Conservation (phyloP, 1,140 invertebrate genomes). For the Sarcophaga bullata region DNA sequence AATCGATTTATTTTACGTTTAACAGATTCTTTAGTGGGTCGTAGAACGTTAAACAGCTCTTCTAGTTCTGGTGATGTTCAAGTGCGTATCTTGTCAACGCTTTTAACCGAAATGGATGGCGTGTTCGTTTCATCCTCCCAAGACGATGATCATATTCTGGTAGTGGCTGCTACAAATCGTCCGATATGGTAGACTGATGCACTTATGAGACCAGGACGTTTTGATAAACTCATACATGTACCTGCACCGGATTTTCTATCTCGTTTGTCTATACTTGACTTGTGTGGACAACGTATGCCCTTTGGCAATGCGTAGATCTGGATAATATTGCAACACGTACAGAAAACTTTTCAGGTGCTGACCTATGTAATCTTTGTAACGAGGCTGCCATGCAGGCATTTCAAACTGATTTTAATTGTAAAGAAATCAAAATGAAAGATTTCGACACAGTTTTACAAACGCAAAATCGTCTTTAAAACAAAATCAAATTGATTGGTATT, state of each 20-base stretch:
- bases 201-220: slow-evolving; percentile 78
- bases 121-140: slow-evolving; percentile 57
- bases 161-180: slow-evolving; percentile 82
- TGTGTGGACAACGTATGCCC: slow-evolving; percentile 70
- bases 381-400: slow-evolving; percentile 77
- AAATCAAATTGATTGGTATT: slow-evolving; percentile 65
- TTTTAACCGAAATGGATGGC: slow-evolving; percentile 79
- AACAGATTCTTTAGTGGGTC: slow-evolving; percentile 72
- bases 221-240: slow-evolving; percentile 81
- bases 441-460: slow-evolving; percentile 69
- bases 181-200: slow-evolving; percentile 85
- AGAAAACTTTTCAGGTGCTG: slow-evolving; percentile 80
- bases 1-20: slow-evolving; percentile 27
- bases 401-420: slow-evolving; percentile 68
- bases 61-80: slow-evolving; percentile 68
- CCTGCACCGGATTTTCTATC: slow-evolving; percentile 75
- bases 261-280: slow-evolving; percentile 72
- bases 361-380: slow-evolving; percentile 77
- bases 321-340: slow-evolving; percentile 71
- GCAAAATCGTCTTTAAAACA: slow-evolving; percentile 69
- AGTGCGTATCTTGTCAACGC: slow-evolving; percentile 73
- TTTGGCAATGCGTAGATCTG: slow-evolving; percentile 71
- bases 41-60: slow-evolving; percentile 61
- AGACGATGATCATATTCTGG: slow-evolving; percentile 67
- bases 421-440: slow-evolving; percentile 67